Percentiles rank a stretch among this genome's conserved stretches.
Evolutionary conservation across 2,797 vertebrate species (phyloP).

Genomic region (Galaxias olidus): DNA sequence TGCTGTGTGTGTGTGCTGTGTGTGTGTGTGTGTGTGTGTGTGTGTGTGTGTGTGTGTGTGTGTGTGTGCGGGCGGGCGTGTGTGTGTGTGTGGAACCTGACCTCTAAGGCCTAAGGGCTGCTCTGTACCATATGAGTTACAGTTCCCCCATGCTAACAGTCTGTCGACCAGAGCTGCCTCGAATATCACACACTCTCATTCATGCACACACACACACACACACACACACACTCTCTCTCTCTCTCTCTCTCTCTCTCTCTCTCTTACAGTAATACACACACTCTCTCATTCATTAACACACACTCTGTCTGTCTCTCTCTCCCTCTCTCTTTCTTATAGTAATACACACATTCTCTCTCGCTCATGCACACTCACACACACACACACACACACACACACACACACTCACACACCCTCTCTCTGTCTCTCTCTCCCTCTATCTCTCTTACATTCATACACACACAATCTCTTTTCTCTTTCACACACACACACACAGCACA

Average conservation of each 20-base stretch:
- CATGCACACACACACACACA: background rate
- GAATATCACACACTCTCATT: background rate
- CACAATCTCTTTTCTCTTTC: background rate
- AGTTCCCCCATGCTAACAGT: background rate
- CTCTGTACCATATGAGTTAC: background rate
- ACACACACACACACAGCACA: too few relatives aligned
- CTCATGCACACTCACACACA: too few relatives aligned
- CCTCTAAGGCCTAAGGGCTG: background rate
- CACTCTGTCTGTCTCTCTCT: too few relatives aligned
- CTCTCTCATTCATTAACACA: background rate
- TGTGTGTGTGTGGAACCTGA: conserved; percentile 16
- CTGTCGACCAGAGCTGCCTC: background rate
- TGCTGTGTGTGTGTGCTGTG: background rate
- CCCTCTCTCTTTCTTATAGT: background rate
- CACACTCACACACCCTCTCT: too few relatives aligned
- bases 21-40: background rate
- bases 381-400: too few relatives aligned
- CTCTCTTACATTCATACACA: background rate
- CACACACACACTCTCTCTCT: too few relatives aligned
- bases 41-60: too few relatives aligned
- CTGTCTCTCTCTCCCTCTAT: background rate
- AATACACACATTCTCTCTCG: background rate
- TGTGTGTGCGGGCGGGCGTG: background rate
- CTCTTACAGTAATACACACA: background rate
- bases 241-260: too few relatives aligned